Conservation (phyloP, 1,140 invertebrate genomes). For the Nixonia krombeini region DNA sequence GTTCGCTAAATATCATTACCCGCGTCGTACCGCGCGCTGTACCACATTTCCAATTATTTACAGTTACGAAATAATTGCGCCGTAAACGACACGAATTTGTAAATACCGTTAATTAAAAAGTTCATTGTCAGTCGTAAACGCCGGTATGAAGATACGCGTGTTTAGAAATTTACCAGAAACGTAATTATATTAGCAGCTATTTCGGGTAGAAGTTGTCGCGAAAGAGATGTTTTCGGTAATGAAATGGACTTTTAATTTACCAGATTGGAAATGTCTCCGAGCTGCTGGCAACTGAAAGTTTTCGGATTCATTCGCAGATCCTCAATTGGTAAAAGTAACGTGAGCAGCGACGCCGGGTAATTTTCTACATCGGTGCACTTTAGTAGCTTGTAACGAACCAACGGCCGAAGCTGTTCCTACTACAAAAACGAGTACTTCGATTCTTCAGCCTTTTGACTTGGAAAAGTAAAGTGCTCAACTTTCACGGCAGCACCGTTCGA, state of each 20-base stretch:
- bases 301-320: slow-evolving; percentile 18
- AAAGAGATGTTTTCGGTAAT: too few relatives aligned
- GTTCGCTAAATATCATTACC: slow-evolving; percentile 1
- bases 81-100: too few relatives aligned
- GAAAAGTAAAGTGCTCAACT: background rate
- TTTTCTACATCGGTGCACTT: slow-evolving; percentile 39
- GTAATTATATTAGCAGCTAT: too few relatives aligned
- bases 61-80: too few relatives aligned
- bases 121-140: slow-evolving; percentile 27
- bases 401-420: slow-evolving; percentile 8
- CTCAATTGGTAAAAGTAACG: slow-evolving; percentile 24
- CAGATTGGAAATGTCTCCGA: slow-evolving; percentile 36
- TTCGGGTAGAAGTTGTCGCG: too few relatives aligned
- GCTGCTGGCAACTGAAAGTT: slow-evolving; percentile 44
- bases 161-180: too few relatives aligned
- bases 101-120: slow-evolving; percentile 11
- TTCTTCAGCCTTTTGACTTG: background rate
- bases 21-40: too few relatives aligned
- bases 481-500: background rate
- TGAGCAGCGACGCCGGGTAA: slow-evolving; percentile 33
- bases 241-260: slow-evolving; percentile 33
- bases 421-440: background rate
- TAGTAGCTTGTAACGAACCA: slow-evolving; percentile 37
- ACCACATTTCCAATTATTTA: too few relatives aligned
- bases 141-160: slow-evolving; percentile 24